phyloP scores from a whole-genome alignment of 2,888 invertebrate genomes.

The Meliscaeva auricollis region DNA sequence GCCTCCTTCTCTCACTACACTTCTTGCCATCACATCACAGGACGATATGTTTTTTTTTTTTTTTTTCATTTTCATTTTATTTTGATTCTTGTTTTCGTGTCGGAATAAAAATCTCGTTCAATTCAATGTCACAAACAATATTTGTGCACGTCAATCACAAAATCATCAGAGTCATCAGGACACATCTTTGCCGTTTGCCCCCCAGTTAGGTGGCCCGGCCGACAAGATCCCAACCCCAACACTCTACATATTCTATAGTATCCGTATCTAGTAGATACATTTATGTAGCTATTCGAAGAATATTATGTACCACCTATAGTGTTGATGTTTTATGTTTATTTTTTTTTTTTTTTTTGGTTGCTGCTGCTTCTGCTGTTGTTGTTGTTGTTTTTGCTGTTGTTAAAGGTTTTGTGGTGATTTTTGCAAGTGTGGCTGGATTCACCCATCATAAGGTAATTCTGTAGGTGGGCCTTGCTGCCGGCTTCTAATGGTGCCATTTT shows the following conservation, averaged over 20 bases:
- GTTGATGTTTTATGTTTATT: neutral
- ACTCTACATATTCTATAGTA: neutral
- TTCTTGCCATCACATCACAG: no score
- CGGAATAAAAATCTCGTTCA: constrained; percentile 74
- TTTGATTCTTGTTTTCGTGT: constrained; percentile 43
- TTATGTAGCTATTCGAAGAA: constrained; percentile 39
- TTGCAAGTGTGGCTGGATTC: constrained; percentile 38
- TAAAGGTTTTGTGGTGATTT: constrained; percentile 27
- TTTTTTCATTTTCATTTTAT: constrained; percentile 27
- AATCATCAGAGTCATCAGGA: constrained; percentile 71
- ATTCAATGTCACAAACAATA: constrained; percentile 74
- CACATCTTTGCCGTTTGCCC: constrained; percentile 22
- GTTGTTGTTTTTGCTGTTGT: neutral
- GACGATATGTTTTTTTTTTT: neutral
- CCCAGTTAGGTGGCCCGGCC: constrained; percentile 9
- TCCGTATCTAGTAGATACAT: constrained; percentile 37
- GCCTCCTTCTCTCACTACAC: neutral
- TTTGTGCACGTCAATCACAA: constrained; percentile 75
- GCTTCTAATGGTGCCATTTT: constrained; percentile 33
- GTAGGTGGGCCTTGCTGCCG: constrained; percentile 13
- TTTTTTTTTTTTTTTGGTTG: neutral
- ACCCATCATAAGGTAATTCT: constrained; percentile 29
- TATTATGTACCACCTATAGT: no score
- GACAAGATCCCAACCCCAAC: neutral
- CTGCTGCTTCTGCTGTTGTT: neutral